Evolutionary conservation across 2,888 invertebrate species (phyloP), one percentile per base, ranked within the genome.

Genomic region (Laothoe populi): DNA sequence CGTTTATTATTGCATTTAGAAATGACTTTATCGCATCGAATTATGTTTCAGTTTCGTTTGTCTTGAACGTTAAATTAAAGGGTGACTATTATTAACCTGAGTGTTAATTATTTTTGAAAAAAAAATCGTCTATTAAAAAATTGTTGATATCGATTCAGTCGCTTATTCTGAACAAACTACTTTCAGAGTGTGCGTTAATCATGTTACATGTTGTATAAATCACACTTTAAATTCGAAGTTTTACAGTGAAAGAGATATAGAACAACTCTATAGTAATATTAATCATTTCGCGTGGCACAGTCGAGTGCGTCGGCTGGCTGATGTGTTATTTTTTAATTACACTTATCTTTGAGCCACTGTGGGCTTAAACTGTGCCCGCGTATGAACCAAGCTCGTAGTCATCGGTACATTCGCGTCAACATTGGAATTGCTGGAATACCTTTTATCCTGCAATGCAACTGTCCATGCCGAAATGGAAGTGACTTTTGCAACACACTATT

Each of bases 321-420:
- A 65, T 61, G 60, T 75, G 81, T 81, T 83, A 73, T 77, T 82
- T 79, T 83, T 82, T 78, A 79, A 82, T 82, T 77, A 79, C 68
- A 44, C 46, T 26, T 66, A 63, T 61, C 69, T 61, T 46, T 69
- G 60, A 58, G 46, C 63, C 53, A 35, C 59, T n/a, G 35, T 35
- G 26, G 45, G 11, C 38, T 45, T 59, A 23, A 19, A 45, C 16
- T 61, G 57, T 49, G 13, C 49, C 8, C 23, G 42, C 42, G 60
- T 53, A 61, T 61, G 53, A 49, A 42, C 40, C 11, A 21, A 42
- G 53, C 5, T 57, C 8, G 59, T 19, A 19, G 19, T 59, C 35
- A 53, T 53, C 35, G 19, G 35, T 53, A 35, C 53, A 35, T 31
- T 53, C 16, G n/a, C n/a, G 53, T 35, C 53, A 53, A 53, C 35